phyloP scores from a whole-genome alignment of 2,797 vertebrate genomes.

The Phrynocephalus guinanensis region DNA sequence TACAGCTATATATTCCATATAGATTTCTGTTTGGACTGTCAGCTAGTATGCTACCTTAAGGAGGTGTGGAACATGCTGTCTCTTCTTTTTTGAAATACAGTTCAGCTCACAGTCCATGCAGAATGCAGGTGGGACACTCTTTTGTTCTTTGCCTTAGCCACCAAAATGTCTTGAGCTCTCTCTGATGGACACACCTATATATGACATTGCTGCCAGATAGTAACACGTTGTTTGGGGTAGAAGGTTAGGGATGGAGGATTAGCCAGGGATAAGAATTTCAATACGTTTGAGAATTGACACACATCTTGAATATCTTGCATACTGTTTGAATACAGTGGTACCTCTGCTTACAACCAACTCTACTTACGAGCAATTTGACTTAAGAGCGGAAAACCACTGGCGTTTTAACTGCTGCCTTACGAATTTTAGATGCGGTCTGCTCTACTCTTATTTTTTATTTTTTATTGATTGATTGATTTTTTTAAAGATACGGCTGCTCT shows the following conservation, averaged over 20 bases:
- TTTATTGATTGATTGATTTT: no score
- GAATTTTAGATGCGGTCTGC: no score
- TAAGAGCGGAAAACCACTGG: no score
- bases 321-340: slow-evolving; percentile 7
- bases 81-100: not conserved
- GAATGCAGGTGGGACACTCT: not conserved
- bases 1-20: not conserved
- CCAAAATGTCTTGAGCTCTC: not conserved
- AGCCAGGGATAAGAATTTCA: not conserved
- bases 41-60: not conserved
- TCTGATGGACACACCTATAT: not conserved
- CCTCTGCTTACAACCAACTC: no score
- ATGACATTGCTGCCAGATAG: not conserved
- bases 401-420: no score
- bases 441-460: no score
- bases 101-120: not conserved
- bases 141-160: not conserved
- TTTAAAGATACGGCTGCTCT: no score
- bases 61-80: no score
- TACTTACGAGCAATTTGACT: no score
- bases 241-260: not conserved
- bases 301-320: slow-evolving; percentile 23
- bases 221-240: not conserved
- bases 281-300: not conserved
- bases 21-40: not conserved